These are phyloP conservation scores for Orthonevra nobilis DNA, from an alignment of 2,888 invertebrate genomes.

Conservation along the genomic window DNA sequence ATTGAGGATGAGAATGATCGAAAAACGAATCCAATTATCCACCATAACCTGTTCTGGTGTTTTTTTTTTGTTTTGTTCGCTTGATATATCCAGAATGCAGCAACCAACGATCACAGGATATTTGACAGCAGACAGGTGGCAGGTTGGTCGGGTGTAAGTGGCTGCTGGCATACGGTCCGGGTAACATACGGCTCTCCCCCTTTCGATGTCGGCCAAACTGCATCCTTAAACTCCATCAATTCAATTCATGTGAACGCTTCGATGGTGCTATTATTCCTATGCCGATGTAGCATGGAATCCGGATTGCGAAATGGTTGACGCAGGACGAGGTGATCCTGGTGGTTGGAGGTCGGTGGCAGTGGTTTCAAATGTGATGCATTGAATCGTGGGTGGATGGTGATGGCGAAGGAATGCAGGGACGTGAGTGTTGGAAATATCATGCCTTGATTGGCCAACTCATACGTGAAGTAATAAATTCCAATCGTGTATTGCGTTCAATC, in stretches of 20 bases:
- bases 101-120: slow-evolving; percentile 64
- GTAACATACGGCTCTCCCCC: background rate
- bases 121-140: slow-evolving; percentile 64
- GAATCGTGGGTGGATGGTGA: slow-evolving; percentile 14
- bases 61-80: slow-evolving; percentile 11
- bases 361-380: slow-evolving; percentile 31
- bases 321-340: slow-evolving; percentile 22
- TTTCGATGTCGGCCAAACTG: slow-evolving; percentile 26
- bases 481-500: slow-evolving; percentile 55
- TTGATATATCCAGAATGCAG: slow-evolving; percentile 24
- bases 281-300: slow-evolving; percentile 37
- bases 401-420: slow-evolving; percentile 10
- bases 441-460: slow-evolving; percentile 63
- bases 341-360: slow-evolving; percentile 5
- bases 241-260: slow-evolving; percentile 61
- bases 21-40: slow-evolving; percentile 63
- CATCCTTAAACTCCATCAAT: slow-evolving; percentile 63
- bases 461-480: slow-evolving; percentile 68
- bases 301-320: slow-evolving; percentile 47
- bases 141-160: slow-evolving; percentile 52
- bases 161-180: slow-evolving; percentile 19
- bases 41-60: slow-evolving; percentile 45
- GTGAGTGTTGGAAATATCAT: slow-evolving; percentile 25
- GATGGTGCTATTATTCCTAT: slow-evolving; percentile 55
- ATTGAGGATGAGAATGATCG: slow-evolving; percentile 57